Base-by-base conservation (phyloP, 2,888 invertebrate species). In the Bugulina stolonifera region DNA sequence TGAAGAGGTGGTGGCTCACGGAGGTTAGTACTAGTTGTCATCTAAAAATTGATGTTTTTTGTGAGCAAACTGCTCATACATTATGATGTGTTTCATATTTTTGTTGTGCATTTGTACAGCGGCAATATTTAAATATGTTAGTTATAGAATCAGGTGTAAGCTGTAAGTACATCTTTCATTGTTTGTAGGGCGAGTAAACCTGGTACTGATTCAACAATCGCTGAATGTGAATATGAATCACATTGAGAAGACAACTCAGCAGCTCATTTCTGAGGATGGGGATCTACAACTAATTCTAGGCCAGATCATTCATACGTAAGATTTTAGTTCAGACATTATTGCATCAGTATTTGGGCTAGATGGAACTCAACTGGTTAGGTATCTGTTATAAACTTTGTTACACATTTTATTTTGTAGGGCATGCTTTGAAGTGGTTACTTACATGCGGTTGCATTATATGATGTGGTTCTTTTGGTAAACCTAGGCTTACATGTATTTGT, bases 151-250 rank as follows among this genome's bases (percentile, higher is more conserved):
- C 52, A 14, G 22, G 10, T 10, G 10, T 10, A 22, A 52, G 52
- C 22, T 52, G 52, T 52, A 10, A 14, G 52, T 22, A 52, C 52
- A 52, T 52, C 52, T 52, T 14, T 22, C 22, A 52, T 52, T 52
- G 52, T 52, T 76, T 80, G 73, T 78, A 83, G 97, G 97, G 22
- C 88, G 97, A 73, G 89, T 95, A 1, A 93, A 93, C 82, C 87
- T 97, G 73, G 91, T 92, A 0, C 95, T 96, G 76, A 86, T 98
- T 72, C 91, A 94, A 3, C 91, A 91, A 82, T 88, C 89, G 69
- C 87, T 99, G 1, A 93, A 93, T 84, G 92, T 99, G 29, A 94
- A 96, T 85, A 88, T 93, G 64, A 90, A 89, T 76, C 91, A 93
- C 81, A 88, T 94, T 71, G 89, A 89, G 73, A 84, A 86, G 73